Evolutionary conservation across 2,888 invertebrate species (phyloP), one percentile per base, ranked within the genome.

Genomic region (Drosophila engyochracea): DNA sequence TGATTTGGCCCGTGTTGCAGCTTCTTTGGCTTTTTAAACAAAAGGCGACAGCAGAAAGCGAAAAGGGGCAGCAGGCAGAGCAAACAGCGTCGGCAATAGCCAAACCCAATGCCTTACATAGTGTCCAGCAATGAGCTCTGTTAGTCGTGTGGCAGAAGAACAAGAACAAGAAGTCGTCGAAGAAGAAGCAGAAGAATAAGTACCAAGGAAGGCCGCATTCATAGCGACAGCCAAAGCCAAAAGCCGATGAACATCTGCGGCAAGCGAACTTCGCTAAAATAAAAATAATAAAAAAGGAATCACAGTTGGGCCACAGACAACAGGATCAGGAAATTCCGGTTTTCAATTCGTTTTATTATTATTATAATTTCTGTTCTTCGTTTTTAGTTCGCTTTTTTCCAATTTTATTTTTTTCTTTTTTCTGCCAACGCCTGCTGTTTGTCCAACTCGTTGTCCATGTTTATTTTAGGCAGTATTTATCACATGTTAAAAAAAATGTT

Each of bases 291-390:
- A 53, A 22, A 79, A 85, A 89, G 87, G 85, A 86, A 86, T 86
- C 89, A 87, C 87, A 79, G 89, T 85, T 83, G 79, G 83, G 67
- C 82, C 79, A 70, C 74, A 83, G 78, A 79, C 79, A 88, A 88
- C 83, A 89, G 90, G 86, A 86, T 89, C 86, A 79, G 85, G 86
- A 87, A 86, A 89, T 85, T 86, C 86, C 90, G 89, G 86, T 86
- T 86, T 89, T 76, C 81, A 82, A 84, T 82, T 87, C 80, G 83
- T 85, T 81, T 82, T 78, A 81, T 89, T 86, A 83, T 82, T 83
- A 85, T 83, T 81, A 81, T 81, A 65, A 70, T 79, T 72, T 72
- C 47, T 74, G 71, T 76, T 74, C 68, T 81, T 70, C 63, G 49
- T 65, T 69, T 66, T 72, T 61, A 54, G 35, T 68, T 73, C 44